Evolutionary conservation across 2,113 vertebrate genomes (phyloP), one percentile per base, ranked within the genome.

Genomic region (Helogale parvula): DNA sequence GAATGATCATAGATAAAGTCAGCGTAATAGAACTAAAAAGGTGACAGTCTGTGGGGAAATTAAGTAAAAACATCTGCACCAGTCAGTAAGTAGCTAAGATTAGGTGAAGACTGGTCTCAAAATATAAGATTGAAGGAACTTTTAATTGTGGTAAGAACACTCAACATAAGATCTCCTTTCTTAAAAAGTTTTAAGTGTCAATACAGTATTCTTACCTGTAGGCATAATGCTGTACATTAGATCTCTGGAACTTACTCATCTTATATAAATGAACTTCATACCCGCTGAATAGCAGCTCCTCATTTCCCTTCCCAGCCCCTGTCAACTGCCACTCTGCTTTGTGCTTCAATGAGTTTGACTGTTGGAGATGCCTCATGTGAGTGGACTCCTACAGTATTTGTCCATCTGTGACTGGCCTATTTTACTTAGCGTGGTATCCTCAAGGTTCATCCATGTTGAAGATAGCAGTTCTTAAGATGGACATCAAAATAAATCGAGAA

Each of bases 401-500:
- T 90, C 23, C 16, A 77, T 77, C 76, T 72, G 38, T 72, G 33
- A 84, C 23, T 57, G 31, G 16, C 63, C 85, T 87, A 66, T 50
- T 94, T 97, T 35, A 77, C 7, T 86, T 86, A 65, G 41, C 21
- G 27, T 68, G 35, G 33, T 54, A 19, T 60, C 33, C 27, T 95
- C 8, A 81, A 7, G 31, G 33, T 83, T 84, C 35, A 31, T 74
- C 38, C 2, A 60, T 60, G 14, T 68, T 11, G 19, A 7, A 3
- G 69, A 69, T 90, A 29, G 76, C 74, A 71, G 71, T 94, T 79
- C 74, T 92, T 47, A 93, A 91, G 21, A 23, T 29, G 68, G 57
- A 83, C 38, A 16, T 35, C 74, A 97, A 77, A 79, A 90, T 86
- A 72, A 74, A 88, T 88, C 90, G 93, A 87, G 69, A 45, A 35